phyloP scores from a whole-genome alignment of 2,797 vertebrate genomes.

The Smutsia temminckii region DNA sequence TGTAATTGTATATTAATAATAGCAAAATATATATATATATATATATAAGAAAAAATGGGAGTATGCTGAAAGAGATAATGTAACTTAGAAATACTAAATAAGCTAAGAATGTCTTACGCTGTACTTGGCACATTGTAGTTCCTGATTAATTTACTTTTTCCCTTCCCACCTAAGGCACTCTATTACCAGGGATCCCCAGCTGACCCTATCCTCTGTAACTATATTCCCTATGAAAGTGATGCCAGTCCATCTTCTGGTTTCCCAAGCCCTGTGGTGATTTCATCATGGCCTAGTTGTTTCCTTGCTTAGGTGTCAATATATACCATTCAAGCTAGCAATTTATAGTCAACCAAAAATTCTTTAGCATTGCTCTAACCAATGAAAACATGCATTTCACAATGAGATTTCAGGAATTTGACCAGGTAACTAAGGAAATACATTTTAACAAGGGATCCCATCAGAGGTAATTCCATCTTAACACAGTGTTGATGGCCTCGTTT shows the following conservation, averaged over 20 bases:
- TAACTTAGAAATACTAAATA: conserved; percentile 1
- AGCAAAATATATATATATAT: no score
- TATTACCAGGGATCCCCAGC: not conserved
- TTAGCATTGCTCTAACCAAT: not conserved
- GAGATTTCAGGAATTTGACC: conserved; percentile 15
- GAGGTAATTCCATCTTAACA: not conserved
- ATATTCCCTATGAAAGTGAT: not conserved
- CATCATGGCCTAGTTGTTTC: not conserved
- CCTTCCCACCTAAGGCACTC: not conserved
- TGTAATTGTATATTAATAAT: no score
- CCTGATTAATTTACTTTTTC: not conserved
- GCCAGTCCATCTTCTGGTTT: not conserved
- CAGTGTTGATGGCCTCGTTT: not conserved
- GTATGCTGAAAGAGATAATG: conserved; percentile 11
- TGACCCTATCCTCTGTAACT: not conserved
- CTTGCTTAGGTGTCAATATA: not conserved
- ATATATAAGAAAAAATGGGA: not conserved
- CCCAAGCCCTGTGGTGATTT: not conserved
- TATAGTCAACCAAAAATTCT: not conserved
- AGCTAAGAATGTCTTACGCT: not conserved
- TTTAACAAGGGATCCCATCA: not conserved
- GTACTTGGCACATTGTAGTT: not conserved
- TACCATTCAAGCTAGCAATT: not conserved
- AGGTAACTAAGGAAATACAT: not conserved
- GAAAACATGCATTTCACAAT: not conserved